Base-by-base conservation (phyloP, 2,888 invertebrate genomes). In the Hyalella azteca region DNA sequence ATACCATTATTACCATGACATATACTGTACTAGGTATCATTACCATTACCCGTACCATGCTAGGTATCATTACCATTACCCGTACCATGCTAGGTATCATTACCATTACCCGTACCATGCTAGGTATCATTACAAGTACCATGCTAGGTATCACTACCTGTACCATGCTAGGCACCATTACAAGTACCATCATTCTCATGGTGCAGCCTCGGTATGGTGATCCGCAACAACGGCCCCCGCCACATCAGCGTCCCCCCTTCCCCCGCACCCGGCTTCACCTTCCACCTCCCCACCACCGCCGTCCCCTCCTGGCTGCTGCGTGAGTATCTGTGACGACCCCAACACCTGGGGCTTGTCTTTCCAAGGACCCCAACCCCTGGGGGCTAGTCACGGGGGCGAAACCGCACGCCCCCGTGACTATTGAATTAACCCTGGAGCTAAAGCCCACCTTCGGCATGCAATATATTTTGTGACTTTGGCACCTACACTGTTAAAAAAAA, bases 161-260 rank as follows among this genome's bases (percentile, higher is more conserved):
- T 3, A n/a, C 5, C 49, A 49, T 49, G 4, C 5, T 49, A 49
- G 15, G 15, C 4, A 49, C 19, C 4, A 45, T 15, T 45, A 15
- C 15, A n/a, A 15, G 15, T 49, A n/a, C n/a, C 19, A n/a, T n/a
- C n/a, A n/a, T n/a, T n/a, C n/a, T n/a, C n/a, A n/a, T n/a, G n/a
- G n/a, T 19, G 11, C 60, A 60, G 60, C 36, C 13, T 60, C 26
- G 60, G 60, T 3, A 32, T 60, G 36, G 4, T 60, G 60, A 29
- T 60, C 9, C 60, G 60, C 60, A 60, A 60, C 60, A 60, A 60
- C 36, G 60, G 60, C 9, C 60, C 60, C 36, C 60, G 60, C 9
- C 60, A 60, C 60, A n/a, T 60, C 36, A 60, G 60, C 36, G 60
- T 60, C 9, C 60, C 60, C 15, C 60, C 29, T 11, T 1, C 4